A percentile compares a stretch with the other conserved stretches of the same genome.
Conservation (phyloP, 1,140 invertebrate species). For the Macrobrachium rosenbergii region DNA sequence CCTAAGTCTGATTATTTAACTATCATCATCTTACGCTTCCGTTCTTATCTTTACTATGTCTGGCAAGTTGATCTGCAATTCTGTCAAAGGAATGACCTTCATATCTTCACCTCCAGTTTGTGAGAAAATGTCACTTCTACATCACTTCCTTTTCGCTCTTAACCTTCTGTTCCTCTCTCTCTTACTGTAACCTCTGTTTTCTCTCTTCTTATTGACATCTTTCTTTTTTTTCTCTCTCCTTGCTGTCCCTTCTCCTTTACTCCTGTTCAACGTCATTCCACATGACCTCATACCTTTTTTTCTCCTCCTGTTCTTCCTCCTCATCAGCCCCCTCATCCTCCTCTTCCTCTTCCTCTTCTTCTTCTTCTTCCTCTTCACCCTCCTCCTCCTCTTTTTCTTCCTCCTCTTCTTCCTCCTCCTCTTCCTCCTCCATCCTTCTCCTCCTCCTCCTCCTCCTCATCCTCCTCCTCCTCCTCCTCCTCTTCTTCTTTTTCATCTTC, state of each 20-base stretch:
- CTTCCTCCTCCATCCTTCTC: not conserved
- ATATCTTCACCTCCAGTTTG: too few species aligned
- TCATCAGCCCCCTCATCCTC: not conserved
- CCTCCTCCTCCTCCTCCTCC: not conserved
- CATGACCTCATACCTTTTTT: not conserved
- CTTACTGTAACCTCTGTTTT: not conserved
- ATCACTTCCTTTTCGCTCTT: not conserved
- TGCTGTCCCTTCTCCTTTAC: not conserved
- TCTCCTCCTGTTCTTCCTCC: not conserved
- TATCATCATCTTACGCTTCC: too few species aligned
- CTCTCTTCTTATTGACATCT: not conserved
- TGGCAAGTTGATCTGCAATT: too few species aligned
- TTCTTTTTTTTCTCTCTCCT: not conserved
- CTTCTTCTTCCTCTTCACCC: not conserved
- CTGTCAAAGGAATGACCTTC: too few species aligned
- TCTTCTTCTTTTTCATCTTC: not conserved
- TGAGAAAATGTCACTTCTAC: not conserved
- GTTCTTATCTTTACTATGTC: too few species aligned
- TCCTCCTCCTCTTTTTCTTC: not conserved
- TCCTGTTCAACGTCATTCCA: not conserved
- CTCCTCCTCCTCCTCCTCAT: not conserved
- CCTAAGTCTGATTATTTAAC: too few species aligned
- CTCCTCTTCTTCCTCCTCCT: too few species aligned
- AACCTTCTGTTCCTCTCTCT: not conserved
- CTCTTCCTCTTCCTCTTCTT: not conserved